Conservation (phyloP, 2,113 vertebrate genomes). For the Mastomys natalensis region DNA sequence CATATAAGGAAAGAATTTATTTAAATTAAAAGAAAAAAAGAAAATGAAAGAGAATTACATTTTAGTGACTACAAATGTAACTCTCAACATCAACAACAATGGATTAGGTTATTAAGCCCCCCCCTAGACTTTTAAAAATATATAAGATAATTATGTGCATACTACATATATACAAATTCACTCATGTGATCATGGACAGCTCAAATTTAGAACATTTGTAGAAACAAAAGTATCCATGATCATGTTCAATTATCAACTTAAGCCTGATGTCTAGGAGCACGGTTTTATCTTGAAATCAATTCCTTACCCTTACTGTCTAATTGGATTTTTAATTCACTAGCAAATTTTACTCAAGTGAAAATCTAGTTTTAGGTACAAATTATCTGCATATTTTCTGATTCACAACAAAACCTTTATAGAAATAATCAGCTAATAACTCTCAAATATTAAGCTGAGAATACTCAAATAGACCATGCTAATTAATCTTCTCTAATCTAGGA, state of each 20-base stretch:
- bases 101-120: not conserved
- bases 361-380: not conserved
- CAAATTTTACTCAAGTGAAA: not conserved
- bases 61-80: slow-evolving; percentile 18
- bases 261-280: not conserved
- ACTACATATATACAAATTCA: not conserved
- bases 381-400: not conserved
- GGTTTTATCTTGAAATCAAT: slow-evolving; percentile 4
- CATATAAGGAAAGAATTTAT: not conserved
- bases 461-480: too few relatives aligned
- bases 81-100: not conserved
- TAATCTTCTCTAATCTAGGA: too few relatives aligned
- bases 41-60: not conserved
- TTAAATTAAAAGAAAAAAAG: not conserved
- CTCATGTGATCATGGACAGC: not conserved
- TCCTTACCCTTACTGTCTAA: not conserved
- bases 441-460: too few relatives aligned
- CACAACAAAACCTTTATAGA: too few relatives aligned
- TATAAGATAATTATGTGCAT: not conserved
- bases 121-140: not conserved
- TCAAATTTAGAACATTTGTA: slow-evolving; percentile 24
- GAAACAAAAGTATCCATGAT: not conserved
- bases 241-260: not conserved
- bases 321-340: not conserved
- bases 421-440: too few relatives aligned